A percentile compares a stretch with the other conserved stretches of the same genome.
These are phyloP conservation scores for Potamarius usumacintae DNA, from an alignment of 2,113 vertebrate genomes.

Conservation along the genomic window DNA sequence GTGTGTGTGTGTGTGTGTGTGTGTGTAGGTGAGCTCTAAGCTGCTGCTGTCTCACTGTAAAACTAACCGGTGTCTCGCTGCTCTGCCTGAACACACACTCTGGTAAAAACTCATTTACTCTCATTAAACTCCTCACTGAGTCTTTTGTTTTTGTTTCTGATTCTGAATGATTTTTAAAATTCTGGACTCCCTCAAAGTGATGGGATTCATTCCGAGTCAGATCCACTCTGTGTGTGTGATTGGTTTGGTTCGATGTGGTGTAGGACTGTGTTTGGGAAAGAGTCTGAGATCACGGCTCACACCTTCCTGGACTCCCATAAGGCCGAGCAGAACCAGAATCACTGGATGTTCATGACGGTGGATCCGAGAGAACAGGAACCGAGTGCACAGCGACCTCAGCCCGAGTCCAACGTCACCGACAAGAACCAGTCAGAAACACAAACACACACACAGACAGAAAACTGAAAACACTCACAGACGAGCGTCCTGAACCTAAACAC, in stretches of 20 bases:
- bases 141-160: background rate
- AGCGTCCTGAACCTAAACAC: background rate
- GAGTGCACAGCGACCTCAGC: conserved; percentile 58
- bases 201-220: background rate
- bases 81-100: conserved; percentile 73
- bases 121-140: background rate
- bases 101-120: conserved; percentile 70
- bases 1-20: conserved; percentile 36
- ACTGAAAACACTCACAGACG: background rate
- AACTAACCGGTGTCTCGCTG: conserved; percentile 84
- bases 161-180: background rate
- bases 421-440: background rate
- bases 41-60: conserved; percentile 81
- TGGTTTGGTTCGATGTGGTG: conserved; percentile 20
- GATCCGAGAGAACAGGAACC: conserved; percentile 64
- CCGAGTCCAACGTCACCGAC: conserved; percentile 32
- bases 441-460: background rate
- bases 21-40: conserved; percentile 77
- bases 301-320: conserved; percentile 83
- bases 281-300: conserved; percentile 83
- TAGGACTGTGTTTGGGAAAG: conserved; percentile 84
- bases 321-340: conserved; percentile 82
- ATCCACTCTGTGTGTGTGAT: background rate
- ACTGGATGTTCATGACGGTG: conserved; percentile 83
- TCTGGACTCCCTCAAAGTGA: background rate